Base-by-base conservation (phyloP, 2,797 vertebrate species). In the Bufotes viridis region DNA sequence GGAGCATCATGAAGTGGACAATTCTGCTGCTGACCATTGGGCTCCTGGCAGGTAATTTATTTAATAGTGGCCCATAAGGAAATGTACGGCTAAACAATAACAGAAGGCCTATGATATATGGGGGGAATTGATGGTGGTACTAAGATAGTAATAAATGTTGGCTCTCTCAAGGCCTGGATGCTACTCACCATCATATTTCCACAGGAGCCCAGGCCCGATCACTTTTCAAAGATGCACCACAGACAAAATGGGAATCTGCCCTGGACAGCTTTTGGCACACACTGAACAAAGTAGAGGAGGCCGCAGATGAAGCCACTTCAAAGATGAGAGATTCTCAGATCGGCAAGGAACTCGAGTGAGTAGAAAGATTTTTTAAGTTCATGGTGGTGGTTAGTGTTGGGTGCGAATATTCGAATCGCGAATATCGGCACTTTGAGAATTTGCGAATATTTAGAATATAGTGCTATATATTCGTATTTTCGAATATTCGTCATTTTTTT, bases 201-300 rank as follows among this genome's bases (percentile, higher is more conserved):
- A 49, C 85, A 96, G 96, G 95, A 78, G 95, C 95, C 90, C 90
- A 96, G n/a, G 96, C 93, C 91, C 95, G 95, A 86, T 75, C 95
- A 5, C 93, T 96, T 72, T 93, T 94, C 82, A 94, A 90, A 49
- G 95, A 97, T 88, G 93, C 93, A n/a, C 94, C 95, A 18, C 95
- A 94, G 83, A 93, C 94, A 67, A 93, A 93, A 87, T 91, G 96
- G 81, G 96, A 96, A 78, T 93, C 94, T 69, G 57, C 96, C 78
- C 95, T 90, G 0, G 94, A 96, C 92, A 95, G 94, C 29, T 96
- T 97, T 91, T 96, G 95, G 95, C 94, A 95, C 34, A 96, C 96
- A 58, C 91, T 96, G 29, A 91, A 91, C 72, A 94, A 95, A 75
- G 93, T 94, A 84, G 96, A 95, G 4, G 91, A 93, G 82, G 95